A percentile compares a stretch with the other conserved stretches of the same genome.
These are phyloP conservation scores for Ceratothoa steindachneri DNA, from an alignment of 2,888 invertebrate species.

Conservation along the genomic window DNA sequence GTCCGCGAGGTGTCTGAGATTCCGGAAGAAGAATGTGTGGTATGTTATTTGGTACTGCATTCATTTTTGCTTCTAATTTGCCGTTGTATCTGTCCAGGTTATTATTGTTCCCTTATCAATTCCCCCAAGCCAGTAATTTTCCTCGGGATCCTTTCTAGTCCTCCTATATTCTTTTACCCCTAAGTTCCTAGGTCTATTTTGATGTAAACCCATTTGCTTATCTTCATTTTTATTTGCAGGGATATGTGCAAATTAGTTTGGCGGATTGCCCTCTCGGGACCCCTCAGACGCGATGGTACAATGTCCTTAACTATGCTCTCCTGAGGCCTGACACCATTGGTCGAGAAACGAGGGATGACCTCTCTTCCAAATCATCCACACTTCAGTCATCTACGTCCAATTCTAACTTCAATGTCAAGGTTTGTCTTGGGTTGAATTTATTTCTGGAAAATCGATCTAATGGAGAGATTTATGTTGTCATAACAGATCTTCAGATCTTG, in stretches of 20 bases:
- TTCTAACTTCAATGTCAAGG: constrained; percentile 53
- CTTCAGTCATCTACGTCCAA: constrained; percentile 61
- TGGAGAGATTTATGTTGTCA: no score
- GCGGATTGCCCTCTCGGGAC: constrained; percentile 86
- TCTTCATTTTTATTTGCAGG: constrained; percentile 59
- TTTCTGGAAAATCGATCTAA: no score
- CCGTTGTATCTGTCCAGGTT: no score
- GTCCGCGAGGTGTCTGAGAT: constrained; percentile 56
- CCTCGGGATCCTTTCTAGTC: no score
- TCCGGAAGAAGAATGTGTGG: constrained; percentile 75
- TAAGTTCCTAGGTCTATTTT: no score
- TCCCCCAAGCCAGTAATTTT: no score
- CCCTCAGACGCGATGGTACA: constrained; percentile 87
- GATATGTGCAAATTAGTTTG: constrained; percentile 89
- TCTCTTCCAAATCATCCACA: constrained; percentile 40
- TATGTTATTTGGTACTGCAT: no score
- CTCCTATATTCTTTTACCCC: no score
- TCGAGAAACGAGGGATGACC: constrained; percentile 25
- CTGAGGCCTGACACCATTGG: constrained; percentile 33
- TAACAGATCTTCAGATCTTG: no score
- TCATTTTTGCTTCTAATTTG: background rate
- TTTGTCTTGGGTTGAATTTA: no score
- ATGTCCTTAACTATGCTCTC: constrained; percentile 62
- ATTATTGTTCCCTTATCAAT: no score
- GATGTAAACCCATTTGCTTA: background rate